A percentile compares a stretch with the other conserved stretches of the same genome.
Evolutionary conservation across 2,113 vertebrate genomes (phyloP).

Genomic region (Scartelaos histophorus): DNA sequence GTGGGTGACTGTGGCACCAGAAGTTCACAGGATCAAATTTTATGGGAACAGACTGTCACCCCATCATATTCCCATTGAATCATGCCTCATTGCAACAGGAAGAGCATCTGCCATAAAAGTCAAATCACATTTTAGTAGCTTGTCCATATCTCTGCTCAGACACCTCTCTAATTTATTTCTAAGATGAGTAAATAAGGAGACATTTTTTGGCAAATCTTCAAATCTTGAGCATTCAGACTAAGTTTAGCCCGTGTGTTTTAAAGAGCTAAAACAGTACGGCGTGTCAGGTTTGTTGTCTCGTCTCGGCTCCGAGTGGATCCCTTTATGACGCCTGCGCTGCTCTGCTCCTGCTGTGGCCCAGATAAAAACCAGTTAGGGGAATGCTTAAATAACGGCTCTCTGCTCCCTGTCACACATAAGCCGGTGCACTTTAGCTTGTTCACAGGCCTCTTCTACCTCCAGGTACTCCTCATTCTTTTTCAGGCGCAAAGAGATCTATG

Average conservation of each 20-base stretch:
- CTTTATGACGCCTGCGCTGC: slow-evolving; percentile 11
- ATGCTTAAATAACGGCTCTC: slow-evolving; percentile 3
- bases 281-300: neutral
- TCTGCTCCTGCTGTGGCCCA: slow-evolving; percentile 6
- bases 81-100: no score
- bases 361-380: neutral
- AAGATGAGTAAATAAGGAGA: slow-evolving; percentile 1
- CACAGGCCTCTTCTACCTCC: slow-evolving; percentile 82
- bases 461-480: slow-evolving; percentile 99
- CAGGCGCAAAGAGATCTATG: slow-evolving; percentile 99
- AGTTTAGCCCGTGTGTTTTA: slow-evolving; percentile 1
- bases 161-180: slow-evolving; percentile 11
- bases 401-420: slow-evolving; percentile 13
- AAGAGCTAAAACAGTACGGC: slow-evolving; percentile 3
- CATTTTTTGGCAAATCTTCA: slow-evolving; percentile 23
- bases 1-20: no score
- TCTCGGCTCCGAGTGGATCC: neutral
- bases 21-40: no score
- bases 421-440: slow-evolving; percentile 40
- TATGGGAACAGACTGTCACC: no score
- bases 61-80: no score
- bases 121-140: neutral
- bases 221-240: neutral
- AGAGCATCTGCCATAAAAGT: no score
- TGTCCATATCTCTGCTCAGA: neutral